These are phyloP conservation scores for Polyommatus icarus DNA, from an alignment of 2,888 invertebrate genomes.

Conservation along the genomic window DNA sequence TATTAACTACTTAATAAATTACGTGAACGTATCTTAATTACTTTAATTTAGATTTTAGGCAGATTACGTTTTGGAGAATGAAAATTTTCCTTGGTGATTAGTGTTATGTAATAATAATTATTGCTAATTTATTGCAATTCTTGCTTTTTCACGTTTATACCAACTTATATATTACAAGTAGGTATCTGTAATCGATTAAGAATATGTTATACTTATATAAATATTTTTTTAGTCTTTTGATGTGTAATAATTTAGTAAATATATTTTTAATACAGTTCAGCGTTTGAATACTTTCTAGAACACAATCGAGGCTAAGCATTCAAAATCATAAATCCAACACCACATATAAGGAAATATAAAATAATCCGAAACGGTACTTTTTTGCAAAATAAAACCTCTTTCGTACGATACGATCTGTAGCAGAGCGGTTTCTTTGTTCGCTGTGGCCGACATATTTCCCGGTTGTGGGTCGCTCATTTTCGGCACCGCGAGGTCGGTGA, in stretches of 20 bases:
- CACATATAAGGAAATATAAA: slow-evolving; percentile 20
- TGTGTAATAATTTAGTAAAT: not conserved
- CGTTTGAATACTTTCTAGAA: slow-evolving; percentile 3
- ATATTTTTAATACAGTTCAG: not conserved
- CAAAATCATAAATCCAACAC: slow-evolving; percentile 15
- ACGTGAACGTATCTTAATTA: no score
- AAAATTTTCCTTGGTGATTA: no score
- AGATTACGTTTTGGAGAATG: not conserved
- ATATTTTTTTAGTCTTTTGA: not conserved
- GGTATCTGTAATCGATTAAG: no score
- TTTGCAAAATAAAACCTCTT: slow-evolving; percentile 31
- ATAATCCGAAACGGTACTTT: slow-evolving; percentile 25
- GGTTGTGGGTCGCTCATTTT: slow-evolving; percentile 75
- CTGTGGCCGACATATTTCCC: slow-evolving; percentile 69
- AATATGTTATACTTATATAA: not conserved
- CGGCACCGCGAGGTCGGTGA: slow-evolving; percentile 70
- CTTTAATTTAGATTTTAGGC: not conserved
- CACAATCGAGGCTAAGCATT: not conserved
- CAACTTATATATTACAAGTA: not conserved
- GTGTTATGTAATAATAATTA: not conserved
- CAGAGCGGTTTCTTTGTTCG: slow-evolving; percentile 64
- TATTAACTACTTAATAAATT: not conserved
- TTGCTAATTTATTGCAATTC: not conserved
- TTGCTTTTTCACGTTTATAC: not conserved
- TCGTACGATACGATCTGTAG: slow-evolving; percentile 32